Evolutionary conservation across 2,888 invertebrate species (phyloP), one percentile per base, ranked within the genome.

Genomic region (Saturnia pavonia): DNA sequence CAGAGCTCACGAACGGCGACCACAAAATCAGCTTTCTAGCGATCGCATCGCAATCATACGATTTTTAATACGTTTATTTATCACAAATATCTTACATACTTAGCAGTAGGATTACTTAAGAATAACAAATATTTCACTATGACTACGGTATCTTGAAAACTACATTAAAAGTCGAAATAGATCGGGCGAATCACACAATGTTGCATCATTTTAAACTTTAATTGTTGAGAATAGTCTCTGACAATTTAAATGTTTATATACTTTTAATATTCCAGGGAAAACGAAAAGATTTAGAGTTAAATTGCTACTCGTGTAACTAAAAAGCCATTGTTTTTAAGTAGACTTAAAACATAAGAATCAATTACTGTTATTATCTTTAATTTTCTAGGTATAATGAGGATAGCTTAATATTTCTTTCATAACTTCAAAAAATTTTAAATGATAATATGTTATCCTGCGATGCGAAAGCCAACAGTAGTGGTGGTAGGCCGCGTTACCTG

Each of bases 401-500:
- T 34, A 34, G 34, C 6, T 6, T 34, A 34, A 34, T 34, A 2
- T 34, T 34, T 34, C 2, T 34, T 34, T 34, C 2, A 34, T 34
- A 2, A 34, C 6, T 34, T 34, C 6, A 4, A 4, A 4, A 34
- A 34, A 34, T 4, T 34, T 34, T 34, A 6, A 34, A 34, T 34
- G 2, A 34, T 34, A 7, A 27, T 1, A 19, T 14, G 34, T 4
- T 63, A 40, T 51, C 43, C 69, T 74, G 79, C 72, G 83, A 88
- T 88, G 88, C 85, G 86, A 86, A 86, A 86, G 87, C 86, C 82
- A 74, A 67, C 0, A 40, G 1, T 60, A 34, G 34, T 73, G 80
- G 78, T 74, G 75, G 75, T 77, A 76, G 92, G 83, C 77, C 83
- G 93, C 86, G 88, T 87, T 94, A 94, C 94, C 94, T 94, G 94